Base-by-base conservation (phyloP, 2,113 vertebrate genomes). In the Festucalex cinctus region DNA sequence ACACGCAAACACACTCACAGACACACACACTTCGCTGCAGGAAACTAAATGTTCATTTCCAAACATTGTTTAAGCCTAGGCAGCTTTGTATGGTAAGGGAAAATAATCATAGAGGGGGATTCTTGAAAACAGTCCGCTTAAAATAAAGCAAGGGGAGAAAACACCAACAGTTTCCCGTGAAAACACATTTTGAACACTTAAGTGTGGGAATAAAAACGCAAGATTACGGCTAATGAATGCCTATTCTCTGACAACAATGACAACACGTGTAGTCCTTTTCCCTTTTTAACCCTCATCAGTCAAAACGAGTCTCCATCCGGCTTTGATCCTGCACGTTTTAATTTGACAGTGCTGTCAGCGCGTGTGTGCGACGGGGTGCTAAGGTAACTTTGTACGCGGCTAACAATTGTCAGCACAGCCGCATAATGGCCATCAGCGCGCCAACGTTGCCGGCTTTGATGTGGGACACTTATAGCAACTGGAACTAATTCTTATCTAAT, bases 271-370 rank as follows among this genome's bases (percentile, higher is more conserved):
- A 66, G 48, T 36, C 35, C 22, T 41, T 10, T 48, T 58, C 17
- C 22, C 13, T 37, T 64, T 57, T 60, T 66, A 53, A 62, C 66
- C 64, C 39, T 62, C 60, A 9, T 24, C 66, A 60, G 54, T 73
- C 69, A 76, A 69, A 82, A 65, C 62, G 64, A 20, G 49, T 74
- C 69, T 77, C n/a, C 65, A 67, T 69, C 20, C 36, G 20, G 53
- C 66, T 82, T 79, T 77, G 54, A 80, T 71, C 79, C n/a, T 49
- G n/a, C 61, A 48, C 54, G 80, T 78, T 57, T 13, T 77, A 54
- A 80, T 80, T 54, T 77, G 75, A 85, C 73, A 77, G 75, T 9
- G 58, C 65, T 76, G 74, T 72, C 79, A 66, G 24, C 17, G 24
- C 28, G 53, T 73, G 69, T 68, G 41, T 59, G 69, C 51, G 79